phyloP scores from a whole-genome alignment of 1,140 invertebrate species.

The Drosophila prosaltans region DNA sequence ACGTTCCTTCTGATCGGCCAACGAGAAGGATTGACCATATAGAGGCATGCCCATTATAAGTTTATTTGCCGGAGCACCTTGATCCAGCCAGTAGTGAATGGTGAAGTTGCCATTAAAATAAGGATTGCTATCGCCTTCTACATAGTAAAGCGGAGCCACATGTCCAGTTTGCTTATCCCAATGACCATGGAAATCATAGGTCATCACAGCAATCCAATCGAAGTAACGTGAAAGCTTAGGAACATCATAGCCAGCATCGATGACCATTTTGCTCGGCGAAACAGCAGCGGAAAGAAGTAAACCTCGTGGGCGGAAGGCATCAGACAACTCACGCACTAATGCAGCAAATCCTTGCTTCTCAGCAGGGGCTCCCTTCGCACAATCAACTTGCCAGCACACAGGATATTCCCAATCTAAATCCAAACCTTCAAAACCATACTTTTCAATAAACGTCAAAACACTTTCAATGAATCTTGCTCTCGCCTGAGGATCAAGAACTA shows the following conservation, averaged over 20 bases:
- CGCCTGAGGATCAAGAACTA: slow-evolving; percentile 90
- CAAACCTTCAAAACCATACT: slow-evolving; percentile 92
- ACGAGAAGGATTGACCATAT: slow-evolving; percentile 92
- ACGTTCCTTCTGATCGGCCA: slow-evolving; percentile 86
- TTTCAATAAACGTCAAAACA: slow-evolving; percentile 89
- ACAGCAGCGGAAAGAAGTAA: slow-evolving; percentile 92
- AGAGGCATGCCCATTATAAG: slow-evolving; percentile 92
- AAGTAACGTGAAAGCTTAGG: slow-evolving; percentile 88
- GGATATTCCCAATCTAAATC: slow-evolving; percentile 95
- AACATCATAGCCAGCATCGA: slow-evolving; percentile 92
- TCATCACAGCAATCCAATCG: slow-evolving; percentile 95
- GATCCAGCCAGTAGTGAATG: slow-evolving; percentile 91
- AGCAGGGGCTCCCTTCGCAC: slow-evolving; percentile 88
- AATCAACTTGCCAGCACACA: slow-evolving; percentile 90
- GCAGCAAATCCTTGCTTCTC: slow-evolving; percentile 90
- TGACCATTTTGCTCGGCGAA: slow-evolving; percentile 91
- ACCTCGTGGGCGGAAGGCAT: slow-evolving; percentile 88
- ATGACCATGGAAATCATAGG: slow-evolving; percentile 94
- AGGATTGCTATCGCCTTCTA: slow-evolving; percentile 88
- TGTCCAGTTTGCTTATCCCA: slow-evolving; percentile 96
- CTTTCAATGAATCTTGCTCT: slow-evolving; percentile 89
- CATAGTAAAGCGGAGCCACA: slow-evolving; percentile 91
- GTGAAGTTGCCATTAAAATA: slow-evolving; percentile 93
- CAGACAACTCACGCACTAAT: slow-evolving; percentile 88
- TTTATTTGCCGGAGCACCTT: slow-evolving; percentile 90